Conservation (phyloP, 2,888 invertebrate species). For the Drosophila conformis region DNA sequence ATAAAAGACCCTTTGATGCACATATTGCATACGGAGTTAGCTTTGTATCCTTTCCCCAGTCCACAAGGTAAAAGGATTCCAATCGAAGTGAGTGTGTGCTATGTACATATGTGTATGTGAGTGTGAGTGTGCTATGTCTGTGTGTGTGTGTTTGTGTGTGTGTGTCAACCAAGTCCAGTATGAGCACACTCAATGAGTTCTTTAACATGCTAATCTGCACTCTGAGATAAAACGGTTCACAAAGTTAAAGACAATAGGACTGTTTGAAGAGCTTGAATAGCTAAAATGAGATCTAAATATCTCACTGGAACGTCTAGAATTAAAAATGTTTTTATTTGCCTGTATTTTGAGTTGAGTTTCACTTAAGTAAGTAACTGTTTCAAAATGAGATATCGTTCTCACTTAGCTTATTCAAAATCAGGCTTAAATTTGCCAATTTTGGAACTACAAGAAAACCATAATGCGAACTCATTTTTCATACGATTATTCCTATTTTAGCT, state of each 20-base stretch:
- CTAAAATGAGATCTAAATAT: not conserved
- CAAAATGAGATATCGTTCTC: not conserved
- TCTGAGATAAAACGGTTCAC: no score
- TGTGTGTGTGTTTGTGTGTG: not conserved
- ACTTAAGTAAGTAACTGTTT: not conserved
- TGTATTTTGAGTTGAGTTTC: not conserved
- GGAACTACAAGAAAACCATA: not conserved
- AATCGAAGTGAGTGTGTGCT: not conserved
- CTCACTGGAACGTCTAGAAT: no score
- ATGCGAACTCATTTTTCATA: not conserved
- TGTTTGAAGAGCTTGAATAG: not conserved
- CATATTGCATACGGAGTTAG: slow-evolving; percentile 8
- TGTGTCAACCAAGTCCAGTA: slow-evolving; percentile 11
- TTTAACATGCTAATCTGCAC: slow-evolving; percentile 59
- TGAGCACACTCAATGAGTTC: slow-evolving; percentile 33
- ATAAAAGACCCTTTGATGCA: slow-evolving; percentile 27
- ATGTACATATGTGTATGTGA: not conserved
- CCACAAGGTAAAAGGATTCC: slow-evolving; percentile 3
- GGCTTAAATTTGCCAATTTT: not conserved
- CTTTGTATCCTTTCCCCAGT: not conserved
- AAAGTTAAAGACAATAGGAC: not conserved
- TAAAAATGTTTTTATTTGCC: not conserved
- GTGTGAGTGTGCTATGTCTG: not conserved
- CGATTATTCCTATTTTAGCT: not conserved
- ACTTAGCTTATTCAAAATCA: not conserved